Percentiles rank a stretch among this genome's conserved stretches.
These are phyloP conservation scores for Celastrina argiolus DNA, from an alignment of 2,888 invertebrate species.

Conservation along the genomic window DNA sequence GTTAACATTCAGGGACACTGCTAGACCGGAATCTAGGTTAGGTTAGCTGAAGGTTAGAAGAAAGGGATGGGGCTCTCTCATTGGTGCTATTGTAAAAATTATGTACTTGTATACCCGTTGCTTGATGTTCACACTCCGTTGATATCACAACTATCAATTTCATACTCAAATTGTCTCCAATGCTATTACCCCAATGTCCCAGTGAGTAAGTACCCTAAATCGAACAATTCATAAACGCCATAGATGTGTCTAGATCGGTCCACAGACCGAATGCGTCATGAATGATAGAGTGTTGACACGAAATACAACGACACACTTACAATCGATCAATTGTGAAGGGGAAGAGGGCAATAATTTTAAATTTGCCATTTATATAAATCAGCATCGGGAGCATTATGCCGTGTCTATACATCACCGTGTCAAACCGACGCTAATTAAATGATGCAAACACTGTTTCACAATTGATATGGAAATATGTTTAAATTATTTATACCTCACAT, in stretches of 20 bases:
- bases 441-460: conserved; percentile 13
- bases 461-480: conserved; percentile 12
- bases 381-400: conserved; percentile 8
- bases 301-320: conserved; percentile 12
- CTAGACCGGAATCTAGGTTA: too few species aligned
- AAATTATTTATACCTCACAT: neutral
- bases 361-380: conserved; percentile 22
- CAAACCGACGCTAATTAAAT: conserved; percentile 19
- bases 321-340: conserved; percentile 20
- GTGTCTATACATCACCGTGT: conserved; percentile 21
- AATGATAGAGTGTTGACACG: conserved; percentile 15
- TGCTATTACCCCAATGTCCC: too few species aligned
- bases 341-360: conserved; percentile 19
- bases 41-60: too few species aligned
- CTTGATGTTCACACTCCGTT: too few species aligned
- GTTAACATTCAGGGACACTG: too few species aligned
- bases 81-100: too few species aligned
- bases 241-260: neutral
- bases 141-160: too few species aligned
- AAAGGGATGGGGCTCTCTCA: too few species aligned
- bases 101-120: too few species aligned
- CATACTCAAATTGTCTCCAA: too few species aligned
- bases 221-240: neutral
- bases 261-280: neutral
- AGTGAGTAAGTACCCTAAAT: too few species aligned